phyloP scores from a whole-genome alignment of 2,888 invertebrate genomes.

The Melitaea athalia region DNA sequence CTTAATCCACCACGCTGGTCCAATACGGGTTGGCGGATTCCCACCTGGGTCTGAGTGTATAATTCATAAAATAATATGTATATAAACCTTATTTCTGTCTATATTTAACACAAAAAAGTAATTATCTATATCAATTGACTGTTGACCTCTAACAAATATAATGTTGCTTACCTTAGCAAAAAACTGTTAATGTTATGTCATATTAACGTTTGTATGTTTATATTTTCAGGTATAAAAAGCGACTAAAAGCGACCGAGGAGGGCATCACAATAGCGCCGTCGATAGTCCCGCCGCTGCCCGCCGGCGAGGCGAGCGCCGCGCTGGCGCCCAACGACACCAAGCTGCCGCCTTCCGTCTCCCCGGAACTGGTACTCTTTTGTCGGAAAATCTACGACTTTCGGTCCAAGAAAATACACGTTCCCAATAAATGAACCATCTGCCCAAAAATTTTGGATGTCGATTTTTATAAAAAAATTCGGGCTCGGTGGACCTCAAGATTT shows the following conservation, averaged over 20 bases:
- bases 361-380: constrained; percentile 96
- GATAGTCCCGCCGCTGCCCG: constrained; percentile 87
- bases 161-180: no score
- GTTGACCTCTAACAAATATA: no score
- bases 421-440: constrained; percentile 65
- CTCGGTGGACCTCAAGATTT: constrained; percentile 39
- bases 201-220: background rate
- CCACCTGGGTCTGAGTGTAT: no score
- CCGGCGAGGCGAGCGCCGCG: constrained; percentile 80
- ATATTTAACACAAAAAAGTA: no score
- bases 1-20: no score
- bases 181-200: no score
- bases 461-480: constrained; percentile 42
- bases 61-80: no score
- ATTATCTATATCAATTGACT: no score
- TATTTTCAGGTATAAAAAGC: constrained; percentile 89
- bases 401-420: constrained; percentile 87
- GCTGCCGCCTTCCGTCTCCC: constrained; percentile 84
- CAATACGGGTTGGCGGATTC: no score
- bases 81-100: no score
- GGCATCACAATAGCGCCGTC: constrained; percentile 86
- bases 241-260: constrained; percentile 89
- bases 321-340: constrained; percentile 80
- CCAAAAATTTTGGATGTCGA: constrained; percentile 44
- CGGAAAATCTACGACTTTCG: constrained; percentile 96